Base-by-base conservation (phyloP, 2,113 vertebrate species). In the Malurus elegans region DNA sequence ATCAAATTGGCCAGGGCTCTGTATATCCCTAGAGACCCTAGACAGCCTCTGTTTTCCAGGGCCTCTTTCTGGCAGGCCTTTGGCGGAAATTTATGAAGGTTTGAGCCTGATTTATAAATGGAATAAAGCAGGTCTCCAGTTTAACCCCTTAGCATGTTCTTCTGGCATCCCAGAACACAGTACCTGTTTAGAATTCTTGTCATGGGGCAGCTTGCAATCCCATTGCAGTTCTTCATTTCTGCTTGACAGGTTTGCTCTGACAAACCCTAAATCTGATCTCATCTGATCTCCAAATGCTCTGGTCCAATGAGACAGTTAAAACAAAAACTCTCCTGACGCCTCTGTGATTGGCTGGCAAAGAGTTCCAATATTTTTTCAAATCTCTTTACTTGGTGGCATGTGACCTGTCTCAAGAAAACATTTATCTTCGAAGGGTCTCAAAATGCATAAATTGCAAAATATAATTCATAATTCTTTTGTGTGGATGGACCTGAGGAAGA, bases 1-100 rank as follows among this genome's bases (percentile, higher is more conserved):
- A 90, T 93, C 94, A 92, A 78, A 86, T 53, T 83, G 45, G 76
- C 86, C 44, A 65, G 71, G 86, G 42, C 9, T 54, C 44, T 58
- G 23, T 20, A 34, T 61, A 71, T 47, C 89, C 56, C 31, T 50
- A 26, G 32, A 75, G 42, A 44, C 45, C 66, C 16, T 12, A 84
- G 29, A 66, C 29, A 80, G 64, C 10, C 24, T 57, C 24, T 57
- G 18, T 61, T 79, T 93, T 85, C 65, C 85, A 88, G 34, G 69
- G 61, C 81, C 75, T 82, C 57, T 82, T 94, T 87, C 87, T 96
- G 91, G 72, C 92, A 94, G 79, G 70, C 32, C 57, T 88, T 86
- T 70, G 56, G 48, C 0, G 0, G 73, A 88, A 95, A 92, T 13
- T 31, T 67, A 34, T 32, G 92, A 38, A 74, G 24, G 40, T 73